Conservation (phyloP, 2,113 vertebrate genomes). For the Triplophysa dalaica region DNA sequence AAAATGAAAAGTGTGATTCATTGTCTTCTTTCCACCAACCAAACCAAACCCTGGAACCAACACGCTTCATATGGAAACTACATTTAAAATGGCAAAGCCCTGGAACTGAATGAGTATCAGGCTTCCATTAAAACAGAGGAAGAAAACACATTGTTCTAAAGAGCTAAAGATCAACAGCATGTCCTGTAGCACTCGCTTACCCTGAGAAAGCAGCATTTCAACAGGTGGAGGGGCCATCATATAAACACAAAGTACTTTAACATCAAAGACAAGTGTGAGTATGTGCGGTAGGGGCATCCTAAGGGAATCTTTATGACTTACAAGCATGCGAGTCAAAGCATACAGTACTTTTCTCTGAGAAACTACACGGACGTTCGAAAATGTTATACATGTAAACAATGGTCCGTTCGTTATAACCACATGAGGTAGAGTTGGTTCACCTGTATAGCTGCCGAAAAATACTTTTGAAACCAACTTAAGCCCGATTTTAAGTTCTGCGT, state of each 20-base stretch:
- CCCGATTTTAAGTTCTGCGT: too few species aligned
- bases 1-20: neutral
- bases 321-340: neutral
- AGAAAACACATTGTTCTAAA: neutral
- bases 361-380: neutral
- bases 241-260: conserved; percentile 17
- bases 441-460: too few species aligned
- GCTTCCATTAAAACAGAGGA: neutral
- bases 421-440: too few species aligned
- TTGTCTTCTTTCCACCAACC: neutral
- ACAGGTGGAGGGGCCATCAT: conserved; percentile 9
- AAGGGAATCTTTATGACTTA: conserved; percentile 1
- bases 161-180: neutral
- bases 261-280: conserved; percentile 1
- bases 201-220: conserved; percentile 36
- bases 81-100: neutral
- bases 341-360: neutral
- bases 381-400: neutral
- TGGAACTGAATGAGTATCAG: conserved; percentile 1
- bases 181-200: neutral
- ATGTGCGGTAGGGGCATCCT: conserved; percentile 8
- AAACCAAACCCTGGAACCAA: neutral
- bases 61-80: neutral
- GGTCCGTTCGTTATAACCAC: too few species aligned
- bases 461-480: too few species aligned